These are phyloP conservation scores for Cistogaster globosa DNA, from an alignment of 2,888 invertebrate species.

Conservation along the genomic window DNA sequence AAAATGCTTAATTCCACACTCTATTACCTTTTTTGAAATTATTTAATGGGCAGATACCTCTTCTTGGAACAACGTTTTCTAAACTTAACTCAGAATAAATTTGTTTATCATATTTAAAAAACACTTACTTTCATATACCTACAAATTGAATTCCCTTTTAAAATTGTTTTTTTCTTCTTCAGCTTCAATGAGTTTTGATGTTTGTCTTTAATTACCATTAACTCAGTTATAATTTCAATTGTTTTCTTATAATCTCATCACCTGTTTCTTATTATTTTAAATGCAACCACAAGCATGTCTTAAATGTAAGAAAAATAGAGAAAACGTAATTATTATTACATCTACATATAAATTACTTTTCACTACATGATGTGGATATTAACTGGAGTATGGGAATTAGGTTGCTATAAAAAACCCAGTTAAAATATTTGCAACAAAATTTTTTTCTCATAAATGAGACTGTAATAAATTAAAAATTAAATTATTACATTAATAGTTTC, in stretches of 20 bases:
- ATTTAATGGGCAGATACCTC: too few relatives aligned
- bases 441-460: neutral
- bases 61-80: too few relatives aligned
- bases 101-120: too few relatives aligned
- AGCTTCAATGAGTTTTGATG: too few relatives aligned
- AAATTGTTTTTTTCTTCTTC: too few relatives aligned
- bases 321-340: slow-evolving; percentile 38
- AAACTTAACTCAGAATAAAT: too few relatives aligned
- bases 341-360: slow-evolving; percentile 40
- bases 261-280: neutral
- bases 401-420: neutral
- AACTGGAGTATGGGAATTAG: slow-evolving; percentile 49
- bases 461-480: too few relatives aligned
- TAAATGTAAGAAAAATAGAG: neutral
- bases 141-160: too few relatives aligned
- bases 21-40: too few relatives aligned
- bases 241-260: slow-evolving; percentile 31
- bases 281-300: neutral
- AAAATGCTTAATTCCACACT: too few relatives aligned
- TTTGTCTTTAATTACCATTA: slow-evolving; percentile 5
- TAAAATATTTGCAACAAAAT: neutral
- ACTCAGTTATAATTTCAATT: slow-evolving; percentile 7
- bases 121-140: too few relatives aligned
- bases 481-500: too few relatives aligned
- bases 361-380: neutral